Base-by-base conservation (phyloP, 2,797 vertebrate species). In the Dicrostonyx torquatus region DNA sequence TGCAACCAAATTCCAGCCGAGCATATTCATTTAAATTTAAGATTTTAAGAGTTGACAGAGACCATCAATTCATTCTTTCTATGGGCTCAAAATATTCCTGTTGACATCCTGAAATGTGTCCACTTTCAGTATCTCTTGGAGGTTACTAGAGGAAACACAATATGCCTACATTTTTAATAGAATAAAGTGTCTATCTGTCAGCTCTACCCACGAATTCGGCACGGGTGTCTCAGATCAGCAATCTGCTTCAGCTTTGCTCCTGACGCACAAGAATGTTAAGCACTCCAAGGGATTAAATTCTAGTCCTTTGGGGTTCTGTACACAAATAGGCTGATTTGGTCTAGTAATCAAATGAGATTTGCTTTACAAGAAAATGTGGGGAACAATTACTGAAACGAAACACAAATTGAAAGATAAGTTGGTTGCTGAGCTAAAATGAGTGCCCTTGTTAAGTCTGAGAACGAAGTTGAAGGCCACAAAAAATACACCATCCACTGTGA, bases 341-440 rank as follows among this genome's bases (percentile, higher is more conserved):
- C 94, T 97, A 86, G 92, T 95, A 96, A 96, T 95, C 95, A 97
- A 97, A 94, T 95, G 75, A 96, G 64, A 97, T 95, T 95, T 97
- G 94, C 94, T 96, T 94, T 91, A 95, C 77, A 92, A 84, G n/a
- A 93, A 96, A 91, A 94, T 95, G 83, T 0, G 2, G 84, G n/a
- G 64, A 24, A 76, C 94, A 96, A 96, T 96, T 96, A 95, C 87
- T 85, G 94, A 97, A 97, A 94, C 62, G 22, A 86, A 93, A 93
- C 48, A 77, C 68, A 96, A 93, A 96, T 55, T 87, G 66, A 90
- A 90, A 88, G 58, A 77, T 58, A 50, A 96, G 72, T 84, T 26
- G 15, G 15, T n/a, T 62, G 83, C 53, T 34, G 64, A 90, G 20
- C 9, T 48, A 66, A 94, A 86, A 83, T 77, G 31, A 90, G 45